These are phyloP conservation scores for Myopa tessellatipennis DNA, from an alignment of 2,888 invertebrate genomes.

Conservation along the genomic window DNA sequence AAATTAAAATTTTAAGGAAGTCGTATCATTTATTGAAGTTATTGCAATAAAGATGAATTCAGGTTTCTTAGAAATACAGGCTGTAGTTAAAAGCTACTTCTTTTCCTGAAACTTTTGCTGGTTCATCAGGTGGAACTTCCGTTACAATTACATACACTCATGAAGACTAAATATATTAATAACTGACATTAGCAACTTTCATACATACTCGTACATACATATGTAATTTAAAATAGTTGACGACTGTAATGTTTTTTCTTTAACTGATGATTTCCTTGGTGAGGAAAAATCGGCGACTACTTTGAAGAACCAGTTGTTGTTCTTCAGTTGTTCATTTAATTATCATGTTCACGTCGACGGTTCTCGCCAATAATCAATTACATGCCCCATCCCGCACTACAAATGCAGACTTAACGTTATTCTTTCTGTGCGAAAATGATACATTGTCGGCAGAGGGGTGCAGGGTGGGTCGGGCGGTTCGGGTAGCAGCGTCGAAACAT, in stretches of 20 bases:
- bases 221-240: too few species aligned
- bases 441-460: neutral
- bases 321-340: neutral
- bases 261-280: too few species aligned
- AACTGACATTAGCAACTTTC: neutral
- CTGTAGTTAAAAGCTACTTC: too few species aligned
- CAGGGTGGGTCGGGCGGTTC: too few species aligned
- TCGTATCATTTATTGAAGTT: neutral
- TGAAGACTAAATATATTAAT: neutral
- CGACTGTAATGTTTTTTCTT: too few species aligned
- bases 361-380: slow-evolving; percentile 3
- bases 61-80: too few species aligned
- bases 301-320: neutral
- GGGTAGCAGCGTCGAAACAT: neutral
- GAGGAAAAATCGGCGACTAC: neutral
- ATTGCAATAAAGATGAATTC: too few species aligned
- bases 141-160: too few species aligned
- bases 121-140: too few species aligned
- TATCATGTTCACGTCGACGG: neutral
- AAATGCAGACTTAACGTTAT: neutral
- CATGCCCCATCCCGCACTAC: neutral
- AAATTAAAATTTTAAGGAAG: too few species aligned
- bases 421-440: neutral
- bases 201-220: neutral
- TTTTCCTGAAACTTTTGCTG: too few species aligned